Base-by-base conservation (phyloP, 1,140 invertebrate species). In the Magallana gigas region DNA sequence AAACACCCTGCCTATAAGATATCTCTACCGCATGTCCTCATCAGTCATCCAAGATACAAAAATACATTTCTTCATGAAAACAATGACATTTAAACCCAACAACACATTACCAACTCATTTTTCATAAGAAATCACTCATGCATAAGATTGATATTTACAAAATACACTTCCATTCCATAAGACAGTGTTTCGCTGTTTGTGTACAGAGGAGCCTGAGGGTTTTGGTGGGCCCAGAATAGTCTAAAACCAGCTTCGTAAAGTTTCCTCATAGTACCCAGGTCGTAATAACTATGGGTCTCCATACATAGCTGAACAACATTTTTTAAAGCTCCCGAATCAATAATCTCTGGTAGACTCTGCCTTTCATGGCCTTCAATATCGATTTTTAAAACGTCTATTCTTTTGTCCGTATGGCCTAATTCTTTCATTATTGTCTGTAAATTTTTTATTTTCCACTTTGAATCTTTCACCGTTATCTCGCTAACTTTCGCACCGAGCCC, bases 341-440 rank as follows among this genome's bases (percentile, higher is more conserved):
- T 68, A 11, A 85, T 85, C 36, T 85, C 84, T 1, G 36, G 59
- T 11, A 85, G 59, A 29, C n/a, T 56, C 36, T 60, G 59, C 14
- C 29, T 64, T 85, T 85, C 84, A 68, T 48, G 62, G 5, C 60
- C 59, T 64, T 64, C 84, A 36, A 85, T 60, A 48, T 85, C 84
- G n/a, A 85, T 85, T 85, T 85, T 85, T 11, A 85, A 60, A 18
- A 85, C 48, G 18, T 85, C 84, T 12, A 85, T 85, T 29, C 36
- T 68, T 62, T 68, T 64, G 4, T 85, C 14, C 48, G 84, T 64
- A 18, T 85, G 84, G 36, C 62, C 62, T 57, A 85, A 68, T 56
- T 64, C 62, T 29, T 57, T 64, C 29, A 36, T 60, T 14, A 85
- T 85, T 85, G 58, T 64, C 11, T 64, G 62, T n/a, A 85, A 64